phyloP scores from a whole-genome alignment of 2,888 invertebrate genomes.

The Drosophila paracracens region DNA sequence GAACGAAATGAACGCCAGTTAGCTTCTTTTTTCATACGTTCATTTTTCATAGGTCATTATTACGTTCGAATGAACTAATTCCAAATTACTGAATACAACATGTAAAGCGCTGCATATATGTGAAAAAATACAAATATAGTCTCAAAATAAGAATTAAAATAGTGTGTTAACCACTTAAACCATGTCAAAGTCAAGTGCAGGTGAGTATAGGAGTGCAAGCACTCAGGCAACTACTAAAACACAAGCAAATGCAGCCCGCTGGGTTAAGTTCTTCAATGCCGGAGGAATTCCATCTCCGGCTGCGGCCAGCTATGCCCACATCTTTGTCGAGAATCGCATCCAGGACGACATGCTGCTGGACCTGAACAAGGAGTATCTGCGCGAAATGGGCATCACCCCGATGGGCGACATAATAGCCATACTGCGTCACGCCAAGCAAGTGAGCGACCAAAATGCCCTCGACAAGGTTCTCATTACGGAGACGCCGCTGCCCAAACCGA shows the following conservation, averaged over 20 bases:
- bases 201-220: constrained; percentile 41
- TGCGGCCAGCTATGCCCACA: constrained; percentile 93
- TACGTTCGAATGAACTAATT: constrained; percentile 14
- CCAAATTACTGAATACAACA: constrained; percentile 15
- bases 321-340: constrained; percentile 94
- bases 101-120: constrained; percentile 21
- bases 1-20: not conserved
- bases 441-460: constrained; percentile 87
- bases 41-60: not conserved
- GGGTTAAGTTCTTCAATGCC: constrained; percentile 94
- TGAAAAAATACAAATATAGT: constrained; percentile 45
- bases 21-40: not conserved
- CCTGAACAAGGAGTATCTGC: constrained; percentile 93
- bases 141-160: constrained; percentile 7
- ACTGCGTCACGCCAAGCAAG: constrained; percentile 88
- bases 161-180: constrained; percentile 8
- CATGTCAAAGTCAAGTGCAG: constrained; percentile 79
- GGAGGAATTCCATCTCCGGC: constrained; percentile 92
- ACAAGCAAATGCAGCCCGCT: constrained; percentile 84
- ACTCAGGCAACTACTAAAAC: constrained; percentile 2
- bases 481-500: constrained; percentile 82
- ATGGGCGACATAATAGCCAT: constrained; percentile 91
- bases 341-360: constrained; percentile 94
- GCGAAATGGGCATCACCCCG: constrained; percentile 94
- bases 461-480: constrained; percentile 87